Base-by-base conservation (phyloP, 2,888 invertebrate species). In the Yponomeuta malinellus region DNA sequence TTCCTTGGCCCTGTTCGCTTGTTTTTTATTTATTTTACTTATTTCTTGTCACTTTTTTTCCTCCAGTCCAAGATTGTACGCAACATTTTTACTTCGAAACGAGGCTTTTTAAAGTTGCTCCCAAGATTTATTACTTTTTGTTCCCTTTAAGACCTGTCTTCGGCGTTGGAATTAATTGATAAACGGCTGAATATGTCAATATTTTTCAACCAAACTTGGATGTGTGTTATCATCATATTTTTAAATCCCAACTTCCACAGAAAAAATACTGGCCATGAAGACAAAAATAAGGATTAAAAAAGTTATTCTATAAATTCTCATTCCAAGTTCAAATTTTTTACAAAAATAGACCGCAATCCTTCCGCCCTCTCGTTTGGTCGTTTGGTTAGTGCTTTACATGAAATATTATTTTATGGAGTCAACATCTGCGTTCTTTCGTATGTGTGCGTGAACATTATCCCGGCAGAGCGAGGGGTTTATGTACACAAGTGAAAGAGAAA, bases 361-460 rank as follows among this genome's bases (percentile, higher is more conserved):
- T 92, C 91, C 91, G 90, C 90, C 91, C 91, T 89, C 89, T 85
- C 89, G 85, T 86, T 82, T 85, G 85, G 88, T 85, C 89, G 85
- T 86, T 82, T 85, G 85, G 88, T 88, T 89, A 88, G 89, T 88
- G 89, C 89, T 90, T 90, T 90, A 92, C 91, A 91, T 90, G 91
- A 91, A 91, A 92, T 92, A 91, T 90, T 91, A 91, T 90, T 92
- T 91, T 90, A 92, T 90, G 90, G 90, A 90, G 90, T 91, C 90
- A 90, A 88, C 92, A 92, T 92, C 91, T 92, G 91, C 90, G 88
- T 81, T 83, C 71, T 69, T 75, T 75, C 76, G 75, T 72, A 75
- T 85, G 86, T 88, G 87, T 88, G 89, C 75, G 88, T 83, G 79
- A 73, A 74, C 73, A 76, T 76, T 78, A 77, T 80, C 78, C 75